Evolutionary conservation across 2,888 invertebrate genomes (phyloP).

Genomic region (Palloptera scutellata): DNA sequence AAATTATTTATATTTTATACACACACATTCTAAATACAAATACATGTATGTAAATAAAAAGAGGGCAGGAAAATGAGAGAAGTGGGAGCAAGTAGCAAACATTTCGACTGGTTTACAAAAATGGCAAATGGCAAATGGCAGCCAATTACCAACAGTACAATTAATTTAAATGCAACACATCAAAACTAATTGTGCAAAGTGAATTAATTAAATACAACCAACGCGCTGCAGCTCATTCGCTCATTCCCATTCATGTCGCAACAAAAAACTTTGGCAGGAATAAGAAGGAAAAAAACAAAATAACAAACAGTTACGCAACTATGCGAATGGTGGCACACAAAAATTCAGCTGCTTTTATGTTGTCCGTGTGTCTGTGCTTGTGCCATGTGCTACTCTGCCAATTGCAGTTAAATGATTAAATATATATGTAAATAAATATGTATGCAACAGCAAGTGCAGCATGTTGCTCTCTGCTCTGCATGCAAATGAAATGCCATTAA

Average conservation of each 20-base stretch:
- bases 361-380: constrained; percentile 1
- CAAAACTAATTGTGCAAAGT: constrained; percentile 51
- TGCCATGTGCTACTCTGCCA: neutral
- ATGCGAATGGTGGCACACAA: neutral
- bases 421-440: neutral
- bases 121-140: neutral
- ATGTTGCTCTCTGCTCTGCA: neutral
- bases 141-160: constrained; percentile 33
- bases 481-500: constrained; percentile 16
- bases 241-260: constrained; percentile 8
- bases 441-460: neutral
- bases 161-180: constrained; percentile 55
- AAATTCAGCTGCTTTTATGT: neutral
- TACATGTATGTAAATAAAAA: neutral
- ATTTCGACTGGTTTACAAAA: neutral
- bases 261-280: neutral
- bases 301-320: neutral
- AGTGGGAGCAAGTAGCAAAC: neutral
- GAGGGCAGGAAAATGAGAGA: neutral
- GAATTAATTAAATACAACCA: constrained; percentile 48
- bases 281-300: neutral
- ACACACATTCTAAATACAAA: no score
- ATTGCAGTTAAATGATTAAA: neutral
- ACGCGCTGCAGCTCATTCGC: neutral
- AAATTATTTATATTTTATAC: no score